phyloP scores from a whole-genome alignment of 2,797 vertebrate genomes.

The Galaxias olidus region DNA sequence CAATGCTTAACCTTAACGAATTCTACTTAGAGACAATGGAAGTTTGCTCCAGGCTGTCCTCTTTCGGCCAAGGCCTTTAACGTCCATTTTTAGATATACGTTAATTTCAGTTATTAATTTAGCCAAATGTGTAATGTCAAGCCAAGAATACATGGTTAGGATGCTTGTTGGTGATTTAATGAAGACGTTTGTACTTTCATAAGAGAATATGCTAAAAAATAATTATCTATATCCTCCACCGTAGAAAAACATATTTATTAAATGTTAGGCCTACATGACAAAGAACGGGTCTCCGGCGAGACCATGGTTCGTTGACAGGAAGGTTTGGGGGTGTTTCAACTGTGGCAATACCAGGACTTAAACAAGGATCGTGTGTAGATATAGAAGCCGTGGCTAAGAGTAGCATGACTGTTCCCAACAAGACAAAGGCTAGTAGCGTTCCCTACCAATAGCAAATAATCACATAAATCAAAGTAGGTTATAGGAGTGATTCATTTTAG shows the following conservation, averaged over 20 bases:
- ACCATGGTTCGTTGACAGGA: constrained; percentile 60
- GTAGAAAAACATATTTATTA: constrained; percentile 11
- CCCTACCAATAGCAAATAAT: constrained; percentile 18
- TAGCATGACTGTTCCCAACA: constrained; percentile 73
- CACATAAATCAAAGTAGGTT: no score
- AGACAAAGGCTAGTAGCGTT: neutral
- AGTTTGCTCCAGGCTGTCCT: constrained; percentile 46
- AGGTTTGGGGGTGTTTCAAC: constrained; percentile 27
- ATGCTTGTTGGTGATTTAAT: constrained; percentile 36
- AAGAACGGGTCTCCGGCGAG: constrained; percentile 84
- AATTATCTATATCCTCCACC: constrained; percentile 12
- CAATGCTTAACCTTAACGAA: constrained; percentile 17
- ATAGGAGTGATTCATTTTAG: constrained; percentile 5
- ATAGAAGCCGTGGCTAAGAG: constrained; percentile 51
- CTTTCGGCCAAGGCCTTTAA: constrained; percentile 17
- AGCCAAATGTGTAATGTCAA: constrained; percentile 75
- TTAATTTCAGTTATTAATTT: constrained; percentile 59
- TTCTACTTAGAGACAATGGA: constrained; percentile 18
- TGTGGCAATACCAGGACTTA: constrained; percentile 53
- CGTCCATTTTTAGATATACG: constrained; percentile 40
- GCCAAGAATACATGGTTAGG: constrained; percentile 61
- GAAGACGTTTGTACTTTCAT: constrained; percentile 46
- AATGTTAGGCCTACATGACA: constrained; percentile 21
- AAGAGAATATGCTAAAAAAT: constrained; percentile 1
- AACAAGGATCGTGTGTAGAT: constrained; percentile 66